phyloP scores from a whole-genome alignment of 1,140 invertebrate genomes.

The Hyposmocoma kahamanoa region DNA sequence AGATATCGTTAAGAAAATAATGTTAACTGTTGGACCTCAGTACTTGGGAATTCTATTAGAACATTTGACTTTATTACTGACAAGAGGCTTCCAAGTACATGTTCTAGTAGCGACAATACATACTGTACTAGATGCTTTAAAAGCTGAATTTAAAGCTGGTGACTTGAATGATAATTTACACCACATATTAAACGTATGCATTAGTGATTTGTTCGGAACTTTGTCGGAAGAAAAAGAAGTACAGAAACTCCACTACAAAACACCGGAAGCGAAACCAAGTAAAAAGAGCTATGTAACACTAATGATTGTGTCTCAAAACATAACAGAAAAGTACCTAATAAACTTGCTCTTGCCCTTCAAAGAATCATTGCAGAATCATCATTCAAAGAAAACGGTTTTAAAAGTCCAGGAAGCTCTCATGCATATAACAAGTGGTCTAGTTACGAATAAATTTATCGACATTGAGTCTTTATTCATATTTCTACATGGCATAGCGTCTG shows the following conservation, averaged over 20 bases:
- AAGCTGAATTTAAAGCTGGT: slow-evolving; percentile 76
- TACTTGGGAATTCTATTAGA: slow-evolving; percentile 86
- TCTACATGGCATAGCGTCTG: slow-evolving; percentile 84
- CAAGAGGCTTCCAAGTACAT: slow-evolving; percentile 94
- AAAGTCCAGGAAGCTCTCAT: slow-evolving; percentile 88
- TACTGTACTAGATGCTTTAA: slow-evolving; percentile 83
- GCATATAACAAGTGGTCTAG: slow-evolving; percentile 85
- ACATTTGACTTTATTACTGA: slow-evolving; percentile 88
- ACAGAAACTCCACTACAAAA: slow-evolving; percentile 85
- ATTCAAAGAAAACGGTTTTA: slow-evolving; percentile 85
- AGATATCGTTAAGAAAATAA: slow-evolving; percentile 92
- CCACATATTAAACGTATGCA: slow-evolving; percentile 88
- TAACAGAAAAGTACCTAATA: slow-evolving; percentile 84
- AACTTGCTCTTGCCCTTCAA: slow-evolving; percentile 89
- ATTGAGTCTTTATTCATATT: slow-evolving; percentile 85
- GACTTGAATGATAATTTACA: slow-evolving; percentile 87
- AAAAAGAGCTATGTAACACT: slow-evolving; percentile 93
- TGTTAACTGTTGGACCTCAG: slow-evolving; percentile 86
- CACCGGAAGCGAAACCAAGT: slow-evolving; percentile 83
- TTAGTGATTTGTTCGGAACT: slow-evolving; percentile 91
- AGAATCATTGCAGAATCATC: slow-evolving; percentile 82
- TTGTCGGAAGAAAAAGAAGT: slow-evolving; percentile 95
- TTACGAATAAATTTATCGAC: slow-evolving; percentile 85
- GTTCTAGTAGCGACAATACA: slow-evolving; percentile 93
- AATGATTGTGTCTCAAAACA: slow-evolving; percentile 85